These are phyloP conservation scores for Hiodon alosoides DNA, from an alignment of 2,113 vertebrate genomes.

Conservation along the genomic window DNA sequence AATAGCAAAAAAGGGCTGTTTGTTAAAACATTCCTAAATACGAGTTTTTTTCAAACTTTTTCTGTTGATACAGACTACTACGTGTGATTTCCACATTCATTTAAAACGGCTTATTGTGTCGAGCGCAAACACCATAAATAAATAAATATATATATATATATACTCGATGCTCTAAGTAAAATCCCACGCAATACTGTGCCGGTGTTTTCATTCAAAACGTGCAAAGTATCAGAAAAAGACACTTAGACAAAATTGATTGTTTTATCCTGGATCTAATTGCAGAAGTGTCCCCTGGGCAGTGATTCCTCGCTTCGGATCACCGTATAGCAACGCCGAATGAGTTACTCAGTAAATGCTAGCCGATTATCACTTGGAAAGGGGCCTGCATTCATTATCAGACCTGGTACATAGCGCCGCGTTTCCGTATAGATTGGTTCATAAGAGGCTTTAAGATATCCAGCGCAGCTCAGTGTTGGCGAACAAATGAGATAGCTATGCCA, in stretches of 20 bases:
- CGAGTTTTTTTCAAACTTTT: too few species aligned
- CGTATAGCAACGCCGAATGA: conserved; percentile 18
- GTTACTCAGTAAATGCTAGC: conserved; percentile 29
- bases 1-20: neutral
- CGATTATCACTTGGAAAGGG: conserved; percentile 37
- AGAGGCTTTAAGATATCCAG: neutral
- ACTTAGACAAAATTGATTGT: conserved; percentile 21
- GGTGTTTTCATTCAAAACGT: too few species aligned
- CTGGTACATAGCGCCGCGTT: conserved; percentile 19
- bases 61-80: too few species aligned
- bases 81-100: too few species aligned
- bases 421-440: neutral
- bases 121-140: too few species aligned
- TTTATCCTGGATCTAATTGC: conserved; percentile 12
- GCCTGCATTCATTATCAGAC: conserved; percentile 15
- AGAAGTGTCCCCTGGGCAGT: neutral
- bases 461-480: neutral
- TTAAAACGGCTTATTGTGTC: too few species aligned
- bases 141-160: too few species aligned
- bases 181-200: too few species aligned
- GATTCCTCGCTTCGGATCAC: conserved; percentile 18
- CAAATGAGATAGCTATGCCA: neutral
- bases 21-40: too few species aligned
- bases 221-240: neutral
- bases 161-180: too few species aligned